phyloP scores from a whole-genome alignment of 2,888 invertebrate genomes.

The Allolobophora icterica region DNA sequence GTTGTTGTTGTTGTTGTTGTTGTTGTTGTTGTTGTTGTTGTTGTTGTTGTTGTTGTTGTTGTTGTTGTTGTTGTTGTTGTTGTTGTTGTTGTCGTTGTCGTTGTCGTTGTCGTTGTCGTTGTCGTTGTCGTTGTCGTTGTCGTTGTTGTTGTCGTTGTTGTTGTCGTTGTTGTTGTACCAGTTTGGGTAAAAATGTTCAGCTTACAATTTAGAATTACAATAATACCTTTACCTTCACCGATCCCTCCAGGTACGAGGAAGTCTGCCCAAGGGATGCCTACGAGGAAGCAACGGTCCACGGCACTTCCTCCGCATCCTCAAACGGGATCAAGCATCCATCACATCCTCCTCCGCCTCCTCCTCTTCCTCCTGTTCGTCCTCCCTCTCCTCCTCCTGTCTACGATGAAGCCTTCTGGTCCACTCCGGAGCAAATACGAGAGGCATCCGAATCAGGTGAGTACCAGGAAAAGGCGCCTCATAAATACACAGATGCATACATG shows the following conservation, averaged over 20 bases:
- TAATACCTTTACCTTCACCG: no score
- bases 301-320: neutral
- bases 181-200: no score
- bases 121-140: no score
- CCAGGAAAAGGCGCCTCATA: neutral
- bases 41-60: no score
- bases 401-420: neutral
- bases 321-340: neutral
- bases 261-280: neutral
- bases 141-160: no score
- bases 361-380: neutral
- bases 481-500: neutral
- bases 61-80: no score
- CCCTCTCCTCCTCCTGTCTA: neutral
- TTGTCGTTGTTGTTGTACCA: no score
- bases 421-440: neutral
- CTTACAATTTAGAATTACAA: no score
- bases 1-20: no score
- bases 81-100: no score
- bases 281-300: neutral
- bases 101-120: no score
- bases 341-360: neutral
- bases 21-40: no score
- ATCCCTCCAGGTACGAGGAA: neutral
- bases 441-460: neutral